Evolutionary conservation across 2,888 invertebrate species (phyloP).

Genomic region (Lobophora halterata): DNA sequence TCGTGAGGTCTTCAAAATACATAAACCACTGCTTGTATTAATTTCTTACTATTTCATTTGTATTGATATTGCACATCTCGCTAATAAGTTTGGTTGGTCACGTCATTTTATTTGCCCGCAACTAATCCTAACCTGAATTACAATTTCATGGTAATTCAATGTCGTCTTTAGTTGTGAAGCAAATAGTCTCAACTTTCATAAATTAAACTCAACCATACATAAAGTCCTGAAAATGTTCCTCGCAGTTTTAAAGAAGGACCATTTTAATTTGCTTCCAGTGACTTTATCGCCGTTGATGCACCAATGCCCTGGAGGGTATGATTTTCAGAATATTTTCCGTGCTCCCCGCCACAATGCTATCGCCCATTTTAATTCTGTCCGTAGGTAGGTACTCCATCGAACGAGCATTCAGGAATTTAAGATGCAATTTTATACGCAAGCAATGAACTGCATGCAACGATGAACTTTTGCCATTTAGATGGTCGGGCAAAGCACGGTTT

Average conservation of each 20-base stretch:
- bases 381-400: slow-evolving; percentile 18
- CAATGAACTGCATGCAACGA: slow-evolving; percentile 37
- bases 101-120: slow-evolving; percentile 18
- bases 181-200: no score
- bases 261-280: slow-evolving; percentile 11
- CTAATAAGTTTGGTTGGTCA: slow-evolving; percentile 22
- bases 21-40: no score
- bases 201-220: no score
- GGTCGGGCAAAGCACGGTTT: slow-evolving; percentile 41
- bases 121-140: slow-evolving; percentile 20
- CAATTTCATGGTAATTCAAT: background rate
- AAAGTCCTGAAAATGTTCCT: no score
- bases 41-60: no score
- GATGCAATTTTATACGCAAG: slow-evolving; percentile 41
- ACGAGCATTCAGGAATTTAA: slow-evolving; percentile 30
- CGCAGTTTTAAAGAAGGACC: no score
- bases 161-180: background rate
- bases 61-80: no score
- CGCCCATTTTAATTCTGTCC: slow-evolving; percentile 39
- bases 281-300: slow-evolving; percentile 4
- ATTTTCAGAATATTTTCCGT: slow-evolving; percentile 38
- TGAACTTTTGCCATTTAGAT: slow-evolving; percentile 56
- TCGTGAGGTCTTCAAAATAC: no score
- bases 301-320: slow-evolving; percentile 30
- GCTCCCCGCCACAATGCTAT: slow-evolving; percentile 28